A percentile compares a stretch with the other conserved stretches of the same genome.
phyloP scores from a whole-genome alignment of 2,888 invertebrate species.

The Zaprionus bogoriensis region DNA sequence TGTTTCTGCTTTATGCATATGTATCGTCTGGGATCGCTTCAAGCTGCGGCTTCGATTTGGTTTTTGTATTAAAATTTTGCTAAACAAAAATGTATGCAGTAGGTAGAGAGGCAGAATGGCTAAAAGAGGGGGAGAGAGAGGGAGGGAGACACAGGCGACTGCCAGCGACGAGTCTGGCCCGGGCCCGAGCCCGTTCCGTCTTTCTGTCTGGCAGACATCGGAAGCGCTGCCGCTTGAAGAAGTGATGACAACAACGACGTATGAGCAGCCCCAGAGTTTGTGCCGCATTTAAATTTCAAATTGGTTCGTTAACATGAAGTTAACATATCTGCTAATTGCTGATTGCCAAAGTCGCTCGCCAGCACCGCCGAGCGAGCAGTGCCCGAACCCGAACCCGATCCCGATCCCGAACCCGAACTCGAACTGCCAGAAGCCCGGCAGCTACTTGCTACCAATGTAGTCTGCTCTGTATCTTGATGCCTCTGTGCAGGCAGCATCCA shows the following conservation, averaged over 20 bases:
- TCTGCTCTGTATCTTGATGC: slow-evolving; percentile 70
- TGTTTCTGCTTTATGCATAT: slow-evolving; percentile 64
- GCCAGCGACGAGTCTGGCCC: slow-evolving; percentile 7
- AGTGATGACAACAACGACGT: slow-evolving; percentile 75
- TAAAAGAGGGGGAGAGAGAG: background rate
- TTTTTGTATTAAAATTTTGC: slow-evolving; percentile 74
- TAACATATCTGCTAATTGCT: slow-evolving; percentile 79
- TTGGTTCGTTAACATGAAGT: slow-evolving; percentile 79
- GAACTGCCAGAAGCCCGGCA: slow-evolving; percentile 56
- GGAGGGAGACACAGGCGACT: slow-evolving; percentile 19
- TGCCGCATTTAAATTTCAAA: slow-evolving; percentile 78
- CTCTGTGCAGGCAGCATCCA: slow-evolving; percentile 73
- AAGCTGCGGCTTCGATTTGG: slow-evolving; percentile 60
- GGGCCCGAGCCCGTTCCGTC: slow-evolving; percentile 8
- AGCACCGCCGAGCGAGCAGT: slow-evolving; percentile 18
- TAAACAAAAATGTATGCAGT: slow-evolving; percentile 55
- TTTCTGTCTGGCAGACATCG: slow-evolving; percentile 25
- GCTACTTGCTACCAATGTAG: slow-evolving; percentile 75
- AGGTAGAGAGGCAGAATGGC: slow-evolving; percentile 3
- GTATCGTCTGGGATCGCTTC: slow-evolving; percentile 69
- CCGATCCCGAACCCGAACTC: slow-evolving; percentile 4
- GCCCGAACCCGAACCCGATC: slow-evolving; percentile 19
- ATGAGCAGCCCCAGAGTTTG: slow-evolving; percentile 72
- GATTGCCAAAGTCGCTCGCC: slow-evolving; percentile 76
- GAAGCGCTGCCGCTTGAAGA: slow-evolving; percentile 67